Evolutionary conservation across 1,140 invertebrate genomes (phyloP).

Genomic region (Apis laboriosa): DNA sequence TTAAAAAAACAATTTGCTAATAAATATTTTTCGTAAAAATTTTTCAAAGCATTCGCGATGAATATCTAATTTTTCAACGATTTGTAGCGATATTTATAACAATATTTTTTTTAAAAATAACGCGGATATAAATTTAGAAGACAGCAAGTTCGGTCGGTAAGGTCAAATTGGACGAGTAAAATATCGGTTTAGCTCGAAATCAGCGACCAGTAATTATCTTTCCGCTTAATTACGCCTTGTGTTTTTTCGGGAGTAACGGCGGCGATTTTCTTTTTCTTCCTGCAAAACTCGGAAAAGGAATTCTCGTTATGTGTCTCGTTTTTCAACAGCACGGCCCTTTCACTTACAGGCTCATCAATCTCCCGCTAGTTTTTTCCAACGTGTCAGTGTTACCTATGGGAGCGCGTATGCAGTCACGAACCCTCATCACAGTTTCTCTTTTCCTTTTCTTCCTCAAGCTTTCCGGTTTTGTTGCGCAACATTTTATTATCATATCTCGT

Average conservation of each 20-base stretch:
- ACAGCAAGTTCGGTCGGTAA: background rate
- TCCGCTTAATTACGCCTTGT: constrained; percentile 52
- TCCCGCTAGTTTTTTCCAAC: constrained; percentile 54
- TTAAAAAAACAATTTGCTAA: too few relatives aligned
- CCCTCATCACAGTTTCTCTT: constrained; percentile 56
- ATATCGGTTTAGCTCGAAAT: constrained; percentile 33
- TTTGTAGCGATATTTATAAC: too few relatives aligned
- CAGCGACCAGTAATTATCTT: constrained; percentile 54
- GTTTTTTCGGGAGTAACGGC: constrained; percentile 3
- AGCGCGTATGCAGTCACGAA: constrained; percentile 36
- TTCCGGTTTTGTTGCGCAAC: constrained; percentile 61
- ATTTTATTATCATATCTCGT: constrained; percentile 56
- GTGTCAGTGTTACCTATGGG: constrained; percentile 34
- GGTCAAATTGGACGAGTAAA: constrained; percentile 1
- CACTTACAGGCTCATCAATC: constrained; percentile 65
- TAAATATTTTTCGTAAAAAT: too few relatives aligned
- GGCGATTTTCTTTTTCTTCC: background rate
- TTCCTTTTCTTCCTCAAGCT: constrained; percentile 51
- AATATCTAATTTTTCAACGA: too few relatives aligned
- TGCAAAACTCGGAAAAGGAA: constrained; percentile 44
- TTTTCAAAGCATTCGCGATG: too few relatives aligned
- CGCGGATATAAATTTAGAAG: background rate
- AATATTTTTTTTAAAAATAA: background rate
- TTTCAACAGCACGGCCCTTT: constrained; percentile 55
- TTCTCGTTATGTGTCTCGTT: constrained; percentile 54